Evolutionary conservation across 2,888 invertebrate genomes (phyloP).

Genomic region (Polyommatus icarus): DNA sequence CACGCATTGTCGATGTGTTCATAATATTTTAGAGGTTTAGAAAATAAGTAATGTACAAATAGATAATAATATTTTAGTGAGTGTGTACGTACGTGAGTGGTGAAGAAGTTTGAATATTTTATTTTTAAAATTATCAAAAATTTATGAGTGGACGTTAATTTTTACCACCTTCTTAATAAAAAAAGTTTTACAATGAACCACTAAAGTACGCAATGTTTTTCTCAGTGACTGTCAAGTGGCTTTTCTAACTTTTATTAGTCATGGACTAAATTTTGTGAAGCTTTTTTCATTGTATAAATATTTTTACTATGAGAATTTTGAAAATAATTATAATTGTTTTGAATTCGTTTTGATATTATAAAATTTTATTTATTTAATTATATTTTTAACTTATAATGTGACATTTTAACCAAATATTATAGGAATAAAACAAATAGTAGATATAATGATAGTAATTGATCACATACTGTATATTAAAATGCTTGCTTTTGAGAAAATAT

Average conservation of each 20-base stretch:
- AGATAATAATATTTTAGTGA: conserved; percentile 33
- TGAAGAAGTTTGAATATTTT: background rate
- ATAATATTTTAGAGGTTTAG: conserved; percentile 3
- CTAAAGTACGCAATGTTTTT: background rate
- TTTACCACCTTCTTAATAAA: background rate
- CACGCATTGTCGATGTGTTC: conserved; percentile 13
- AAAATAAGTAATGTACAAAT: conserved; percentile 19
- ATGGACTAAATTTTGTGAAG: too few relatives aligned
- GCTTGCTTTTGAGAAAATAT: background rate
- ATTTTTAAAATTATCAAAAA: background rate
- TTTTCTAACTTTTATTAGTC: too few relatives aligned
- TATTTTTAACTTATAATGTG: background rate
- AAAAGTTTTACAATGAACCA: background rate
- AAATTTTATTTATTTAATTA: background rate
- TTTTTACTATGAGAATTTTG: background rate
- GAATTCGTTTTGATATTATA: background rate
- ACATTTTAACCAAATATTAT: background rate
- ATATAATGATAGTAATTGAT: background rate
- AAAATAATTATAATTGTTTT: background rate
- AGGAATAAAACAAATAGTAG: background rate
- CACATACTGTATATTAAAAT: background rate
- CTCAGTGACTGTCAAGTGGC: background rate
- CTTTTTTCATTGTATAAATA: background rate
- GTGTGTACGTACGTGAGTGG: background rate
- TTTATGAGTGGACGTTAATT: background rate